Evolutionary conservation across 1,140 invertebrate species (phyloP), one percentile per base, ranked within the genome.

Genomic region (Drosophila fuyamai): DNA sequence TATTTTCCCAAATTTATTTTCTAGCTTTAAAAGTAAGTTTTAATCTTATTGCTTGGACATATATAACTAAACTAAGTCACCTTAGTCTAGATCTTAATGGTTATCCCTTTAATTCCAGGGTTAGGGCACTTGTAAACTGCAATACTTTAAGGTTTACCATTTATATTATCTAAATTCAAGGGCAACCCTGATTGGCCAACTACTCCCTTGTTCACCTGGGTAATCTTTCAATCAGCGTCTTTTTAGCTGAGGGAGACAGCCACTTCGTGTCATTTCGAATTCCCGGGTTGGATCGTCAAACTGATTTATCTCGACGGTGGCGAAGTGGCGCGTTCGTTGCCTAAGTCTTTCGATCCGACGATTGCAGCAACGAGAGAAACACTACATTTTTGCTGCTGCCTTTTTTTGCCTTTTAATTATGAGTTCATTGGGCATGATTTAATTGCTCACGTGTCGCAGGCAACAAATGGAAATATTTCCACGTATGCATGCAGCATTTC

Each of bases 271-370:
- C 38, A n/a, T 48, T 50, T 48, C 29, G 14, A 56, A 68, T 56
- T 14, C 16, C 67, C 14, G n/a, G 5, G 50, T 18, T 67, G 50
- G 62, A 47, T 68, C 67, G 23, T 71, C 51, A 35, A 48, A 14
- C 38, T 12, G 61, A 68, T 44, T 68, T 65, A 68, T 66, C 61
- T 68, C 60, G 61, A 16, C 54, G 18, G 61, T 53, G 63, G 44
- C 63, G 36, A 60, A 56, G 18, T 70, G 18, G 16, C 67, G 43
- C 79, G 85, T 91, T 91, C 53, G 85, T 88, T 90, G 76, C 85
- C 75, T 68, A 88, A 91, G 90, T 91, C 90, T 78, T 91, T 91
- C 29, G 60, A 58, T 58, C 41, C 16, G 36, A 2, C 48, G 38
- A 76, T 76, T 75, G 40, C 58, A n/a, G 46, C 46, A 48, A 51